These are phyloP conservation scores for Aspidiotus rigidus DNA, from an alignment of 2,888 invertebrate species.

Conservation along the genomic window DNA sequence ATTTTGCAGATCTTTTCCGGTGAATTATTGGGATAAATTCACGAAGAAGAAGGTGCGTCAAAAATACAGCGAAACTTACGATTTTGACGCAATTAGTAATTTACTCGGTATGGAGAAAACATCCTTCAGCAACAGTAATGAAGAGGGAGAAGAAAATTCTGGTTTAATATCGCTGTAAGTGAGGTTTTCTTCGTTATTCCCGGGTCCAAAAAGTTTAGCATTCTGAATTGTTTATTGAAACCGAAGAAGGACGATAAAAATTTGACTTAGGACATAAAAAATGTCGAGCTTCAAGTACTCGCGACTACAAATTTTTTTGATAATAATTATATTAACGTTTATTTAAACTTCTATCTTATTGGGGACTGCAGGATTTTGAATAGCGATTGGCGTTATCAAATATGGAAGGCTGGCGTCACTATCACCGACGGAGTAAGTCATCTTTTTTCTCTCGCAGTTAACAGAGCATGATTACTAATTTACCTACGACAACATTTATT, in stretches of 20 bases:
- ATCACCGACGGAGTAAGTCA: constrained; percentile 81
- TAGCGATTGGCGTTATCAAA: constrained; percentile 95
- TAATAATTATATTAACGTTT: too few species aligned
- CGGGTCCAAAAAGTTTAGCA: neutral
- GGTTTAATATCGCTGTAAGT: constrained; percentile 70
- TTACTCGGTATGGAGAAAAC: constrained; percentile 96
- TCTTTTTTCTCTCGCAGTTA: too few species aligned
- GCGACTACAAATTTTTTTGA: too few species aligned
- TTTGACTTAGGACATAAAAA: too few species aligned
- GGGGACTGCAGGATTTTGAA: constrained; percentile 58
- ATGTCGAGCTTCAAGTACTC: too few species aligned
- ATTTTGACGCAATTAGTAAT: constrained; percentile 91
- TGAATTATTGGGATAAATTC: constrained; percentile 99
- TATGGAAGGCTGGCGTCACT: constrained; percentile 98
- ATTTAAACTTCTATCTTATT: too few species aligned
- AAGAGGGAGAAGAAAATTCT: constrained; percentile 64
- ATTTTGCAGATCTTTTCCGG: constrained; percentile 80
- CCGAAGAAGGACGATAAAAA: too few species aligned
- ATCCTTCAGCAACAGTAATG: constrained; percentile 56
- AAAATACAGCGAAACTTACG: constrained; percentile 94
- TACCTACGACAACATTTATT: neutral
- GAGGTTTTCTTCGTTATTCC: neutral
- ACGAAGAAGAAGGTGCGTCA: constrained; percentile 97
- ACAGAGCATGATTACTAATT: neutral
- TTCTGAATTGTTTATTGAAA: neutral